Conservation (phyloP, 2,797 vertebrate species). For the Sitta carolinensis region DNA sequence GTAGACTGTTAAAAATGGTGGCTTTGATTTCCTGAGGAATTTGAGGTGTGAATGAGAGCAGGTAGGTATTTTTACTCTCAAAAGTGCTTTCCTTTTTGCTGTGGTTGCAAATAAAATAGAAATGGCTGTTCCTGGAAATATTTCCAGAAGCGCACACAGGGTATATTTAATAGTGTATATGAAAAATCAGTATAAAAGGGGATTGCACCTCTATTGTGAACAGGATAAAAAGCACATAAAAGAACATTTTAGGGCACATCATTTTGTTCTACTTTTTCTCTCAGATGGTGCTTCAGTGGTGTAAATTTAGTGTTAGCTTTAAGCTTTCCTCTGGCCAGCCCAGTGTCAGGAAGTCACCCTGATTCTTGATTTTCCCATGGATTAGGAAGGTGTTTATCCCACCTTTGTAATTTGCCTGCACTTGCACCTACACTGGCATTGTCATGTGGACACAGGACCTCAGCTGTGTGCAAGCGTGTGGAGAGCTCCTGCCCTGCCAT, state of each 20-base stretch:
- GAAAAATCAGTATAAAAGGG: background rate
- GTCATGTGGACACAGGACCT: rapidly evolving
- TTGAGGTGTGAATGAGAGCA: background rate
- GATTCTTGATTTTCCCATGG: background rate
- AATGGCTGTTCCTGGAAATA: background rate
- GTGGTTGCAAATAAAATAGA: background rate
- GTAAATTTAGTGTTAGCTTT: background rate
- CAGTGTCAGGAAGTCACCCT: rapidly evolving
- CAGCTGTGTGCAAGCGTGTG: rapidly evolving
- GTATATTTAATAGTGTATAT: background rate
- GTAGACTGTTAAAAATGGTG: background rate
- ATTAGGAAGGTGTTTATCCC: background rate
- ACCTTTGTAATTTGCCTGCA: rapidly evolving
- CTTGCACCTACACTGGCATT: rapidly evolving
- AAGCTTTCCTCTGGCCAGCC: background rate
- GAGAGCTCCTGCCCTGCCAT: background rate
- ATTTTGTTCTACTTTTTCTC: background rate
- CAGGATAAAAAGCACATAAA: background rate
- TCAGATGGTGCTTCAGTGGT: background rate
- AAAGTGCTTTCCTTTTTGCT: background rate
- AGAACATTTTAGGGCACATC: background rate
- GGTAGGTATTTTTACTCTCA: background rate
- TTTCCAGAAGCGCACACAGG: background rate
- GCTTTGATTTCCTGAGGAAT: background rate
- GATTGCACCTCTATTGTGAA: background rate